Evolutionary conservation across 2,113 vertebrate species (phyloP).

Genomic region (Chionomys nivalis): DNA sequence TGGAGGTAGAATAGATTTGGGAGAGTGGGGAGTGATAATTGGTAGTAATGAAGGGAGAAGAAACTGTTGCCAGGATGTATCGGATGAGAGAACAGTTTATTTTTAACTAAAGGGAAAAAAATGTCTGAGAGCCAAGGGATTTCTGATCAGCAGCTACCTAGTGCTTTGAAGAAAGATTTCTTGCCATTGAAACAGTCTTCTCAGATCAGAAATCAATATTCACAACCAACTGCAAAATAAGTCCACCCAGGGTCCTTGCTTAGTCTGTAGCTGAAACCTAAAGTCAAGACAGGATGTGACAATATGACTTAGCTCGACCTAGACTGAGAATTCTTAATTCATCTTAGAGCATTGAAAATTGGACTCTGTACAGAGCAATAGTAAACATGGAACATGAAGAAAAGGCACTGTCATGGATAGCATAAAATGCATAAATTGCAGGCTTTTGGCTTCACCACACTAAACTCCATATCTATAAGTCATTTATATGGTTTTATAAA

Average conservation of each 20-base stretch:
- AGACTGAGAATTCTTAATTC: neutral
- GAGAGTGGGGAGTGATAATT: accelerated
- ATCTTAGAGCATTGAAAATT: neutral
- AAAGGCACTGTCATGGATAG: neutral
- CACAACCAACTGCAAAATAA: conserved; percentile 44
- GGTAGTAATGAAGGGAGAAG: neutral
- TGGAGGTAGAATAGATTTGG: accelerated
- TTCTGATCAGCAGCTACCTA: conserved; percentile 18
- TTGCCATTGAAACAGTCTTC: conserved; percentile 43
- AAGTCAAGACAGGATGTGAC: neutral
- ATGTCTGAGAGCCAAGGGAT: neutral
- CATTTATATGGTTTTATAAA: neutral
- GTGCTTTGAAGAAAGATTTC: conserved; percentile 11
- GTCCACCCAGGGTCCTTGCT: neutral
- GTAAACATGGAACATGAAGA: neutral
- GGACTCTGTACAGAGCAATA: neutral
- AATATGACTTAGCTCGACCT: neutral
- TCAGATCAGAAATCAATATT: conserved; percentile 59
- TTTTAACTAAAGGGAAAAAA: neutral
- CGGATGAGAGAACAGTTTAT: neutral
- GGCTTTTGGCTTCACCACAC: neutral
- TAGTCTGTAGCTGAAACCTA: neutral
- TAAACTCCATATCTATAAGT: neutral
- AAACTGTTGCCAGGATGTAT: neutral
- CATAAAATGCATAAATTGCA: neutral